A percentile compares a stretch with the other conserved stretches of the same genome.
phyloP scores from a whole-genome alignment of 2,797 vertebrate genomes.

The Channa striata region DNA sequence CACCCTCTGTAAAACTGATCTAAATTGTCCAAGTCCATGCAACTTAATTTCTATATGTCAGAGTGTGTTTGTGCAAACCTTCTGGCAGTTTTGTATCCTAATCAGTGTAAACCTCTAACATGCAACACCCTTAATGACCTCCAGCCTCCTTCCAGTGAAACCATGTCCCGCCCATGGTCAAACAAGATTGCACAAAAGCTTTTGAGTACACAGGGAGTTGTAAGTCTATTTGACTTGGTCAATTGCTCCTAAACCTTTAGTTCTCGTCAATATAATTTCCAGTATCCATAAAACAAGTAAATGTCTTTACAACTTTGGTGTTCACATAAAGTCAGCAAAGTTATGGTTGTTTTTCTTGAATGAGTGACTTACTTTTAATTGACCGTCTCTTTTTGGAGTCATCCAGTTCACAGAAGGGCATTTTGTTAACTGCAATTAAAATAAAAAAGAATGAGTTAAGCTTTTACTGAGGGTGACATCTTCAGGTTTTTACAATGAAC shows the following conservation, averaged over 20 bases:
- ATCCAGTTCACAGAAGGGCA: constrained; percentile 87
- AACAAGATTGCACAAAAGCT: constrained; percentile 32
- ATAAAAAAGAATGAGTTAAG: not conserved
- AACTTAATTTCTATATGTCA: not conserved
- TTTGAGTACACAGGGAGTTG: constrained; percentile 27
- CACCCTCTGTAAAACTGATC: not conserved
- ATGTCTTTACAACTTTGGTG: too few species aligned
- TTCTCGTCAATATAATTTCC: too few species aligned
- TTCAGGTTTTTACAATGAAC: not conserved
- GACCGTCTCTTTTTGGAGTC: constrained; percentile 80
- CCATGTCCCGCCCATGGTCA: constrained; percentile 5
- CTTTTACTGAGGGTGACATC: not conserved
- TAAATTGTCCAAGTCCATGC: not conserved
- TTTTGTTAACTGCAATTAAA: constrained; percentile 84
- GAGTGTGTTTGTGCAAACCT: constrained; percentile 23
- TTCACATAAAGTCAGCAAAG: constrained; percentile 10
- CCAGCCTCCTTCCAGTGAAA: constrained; percentile 35
- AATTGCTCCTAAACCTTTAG: not conserved
- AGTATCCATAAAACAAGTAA: not conserved
- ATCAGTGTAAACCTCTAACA: constrained; percentile 61
- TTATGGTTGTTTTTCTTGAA: not conserved
- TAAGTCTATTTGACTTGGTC: constrained; percentile 15
- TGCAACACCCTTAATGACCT: constrained; percentile 37
- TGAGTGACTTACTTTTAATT: constrained; percentile 78
- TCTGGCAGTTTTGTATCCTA: constrained; percentile 17